These are phyloP conservation scores for Gouania willdenowi DNA, from an alignment of 2,797 vertebrate genomes.

Conservation along the genomic window DNA sequence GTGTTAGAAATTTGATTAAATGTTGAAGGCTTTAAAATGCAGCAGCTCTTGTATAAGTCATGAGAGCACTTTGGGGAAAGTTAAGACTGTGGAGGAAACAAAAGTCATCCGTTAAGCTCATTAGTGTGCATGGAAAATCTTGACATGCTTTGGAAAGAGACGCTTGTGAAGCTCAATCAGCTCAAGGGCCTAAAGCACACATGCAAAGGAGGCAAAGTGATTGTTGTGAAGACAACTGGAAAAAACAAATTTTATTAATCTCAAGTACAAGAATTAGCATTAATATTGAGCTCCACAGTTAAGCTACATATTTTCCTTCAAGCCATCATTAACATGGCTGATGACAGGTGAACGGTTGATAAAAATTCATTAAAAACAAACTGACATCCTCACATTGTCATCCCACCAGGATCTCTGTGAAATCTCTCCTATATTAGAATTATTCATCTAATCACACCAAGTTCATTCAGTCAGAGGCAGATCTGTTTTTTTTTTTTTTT, in stretches of 20 bases:
- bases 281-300: conserved; percentile 51
- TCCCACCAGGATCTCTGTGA: too few relatives aligned
- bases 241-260: conserved; percentile 48
- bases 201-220: conserved; percentile 48
- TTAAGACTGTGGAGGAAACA: conserved; percentile 66
- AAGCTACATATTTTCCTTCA: conserved; percentile 56
- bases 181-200: conserved; percentile 59
- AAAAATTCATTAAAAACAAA: neutral
- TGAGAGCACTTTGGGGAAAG: conserved; percentile 58
- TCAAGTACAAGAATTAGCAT: too few relatives aligned
- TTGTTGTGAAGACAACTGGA: conserved; percentile 42
- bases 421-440: too few relatives aligned
- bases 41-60: conserved; percentile 59
- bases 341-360: conserved; percentile 42
- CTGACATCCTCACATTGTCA: neutral
- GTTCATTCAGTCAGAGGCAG: conserved; percentile 11
- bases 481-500: too few relatives aligned
- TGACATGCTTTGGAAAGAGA: conserved; percentile 65
- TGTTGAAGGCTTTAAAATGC: conserved; percentile 53
- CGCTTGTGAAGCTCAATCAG: conserved; percentile 59
- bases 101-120: conserved; percentile 72
- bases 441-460: too few relatives aligned
- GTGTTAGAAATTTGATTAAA: conserved; percentile 60
- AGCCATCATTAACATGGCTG: conserved; percentile 53
- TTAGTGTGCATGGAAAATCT: conserved; percentile 66